These are phyloP conservation scores for Caenorhabditis inopinata DNA, from an alignment of 1,140 invertebrate genomes.

Conservation along the genomic window DNA sequence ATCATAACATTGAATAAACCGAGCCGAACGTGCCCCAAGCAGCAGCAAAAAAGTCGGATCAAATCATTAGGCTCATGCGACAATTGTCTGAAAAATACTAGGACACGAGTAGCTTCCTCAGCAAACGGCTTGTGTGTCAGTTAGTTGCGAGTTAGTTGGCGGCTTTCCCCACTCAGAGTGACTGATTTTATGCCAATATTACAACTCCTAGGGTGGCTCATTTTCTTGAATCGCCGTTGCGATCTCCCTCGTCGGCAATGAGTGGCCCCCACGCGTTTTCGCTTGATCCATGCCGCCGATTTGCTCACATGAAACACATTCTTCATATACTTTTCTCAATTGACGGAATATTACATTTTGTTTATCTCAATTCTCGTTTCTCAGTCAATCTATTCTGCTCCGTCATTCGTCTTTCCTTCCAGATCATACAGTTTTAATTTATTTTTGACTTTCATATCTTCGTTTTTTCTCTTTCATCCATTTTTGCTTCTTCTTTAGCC, in stretches of 20 bases:
- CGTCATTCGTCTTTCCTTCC: background rate
- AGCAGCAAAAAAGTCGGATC: constrained; percentile 12
- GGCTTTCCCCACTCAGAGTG: background rate
- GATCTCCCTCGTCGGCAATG: constrained; percentile 15
- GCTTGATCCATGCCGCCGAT: constrained; percentile 31
- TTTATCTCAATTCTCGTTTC: constrained; percentile 20
- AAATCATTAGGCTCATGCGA: constrained; percentile 30
- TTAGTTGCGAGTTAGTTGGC: background rate
- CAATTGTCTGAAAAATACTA: constrained; percentile 30
- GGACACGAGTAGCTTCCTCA: background rate
- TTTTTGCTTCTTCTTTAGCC: background rate
- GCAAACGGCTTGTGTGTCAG: background rate
- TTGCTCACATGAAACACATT: constrained; percentile 34
- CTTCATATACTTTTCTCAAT: constrained; percentile 25
- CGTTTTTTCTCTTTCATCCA: background rate
- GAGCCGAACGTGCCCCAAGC: background rate
- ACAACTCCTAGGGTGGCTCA: constrained; percentile 17
- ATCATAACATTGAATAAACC: background rate
- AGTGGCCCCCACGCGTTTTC: constrained; percentile 30
- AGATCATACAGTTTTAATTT: background rate
- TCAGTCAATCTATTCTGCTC: constrained; percentile 6
- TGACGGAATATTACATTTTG: constrained; percentile 31
- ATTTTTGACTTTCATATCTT: background rate
- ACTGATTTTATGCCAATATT: constrained; percentile 28
- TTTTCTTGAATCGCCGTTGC: constrained; percentile 30